These are phyloP conservation scores for Tinea semifulvella DNA, from an alignment of 2,888 invertebrate genomes.

Conservation along the genomic window DNA sequence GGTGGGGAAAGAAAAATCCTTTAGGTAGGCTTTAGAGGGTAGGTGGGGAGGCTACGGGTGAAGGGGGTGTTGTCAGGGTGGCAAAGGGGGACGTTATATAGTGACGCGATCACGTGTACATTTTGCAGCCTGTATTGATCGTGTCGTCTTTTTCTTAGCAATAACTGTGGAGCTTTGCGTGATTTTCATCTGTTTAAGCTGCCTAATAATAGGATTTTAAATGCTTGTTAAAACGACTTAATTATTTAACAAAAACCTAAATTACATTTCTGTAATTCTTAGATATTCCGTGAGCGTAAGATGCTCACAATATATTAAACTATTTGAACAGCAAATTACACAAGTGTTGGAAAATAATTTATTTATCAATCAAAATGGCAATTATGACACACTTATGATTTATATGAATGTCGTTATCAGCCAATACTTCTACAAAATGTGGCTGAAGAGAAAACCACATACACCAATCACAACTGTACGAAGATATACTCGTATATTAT, in stretches of 20 bases:
- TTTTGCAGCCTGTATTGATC: slow-evolving; percentile 65
- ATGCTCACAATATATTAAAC: too few relatives aligned
- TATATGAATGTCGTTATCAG: too few relatives aligned
- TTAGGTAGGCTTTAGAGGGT: slow-evolving; percentile 27
- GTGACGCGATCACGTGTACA: slow-evolving; percentile 65
- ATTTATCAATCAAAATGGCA: too few relatives aligned
- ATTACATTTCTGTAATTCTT: slow-evolving; percentile 7
- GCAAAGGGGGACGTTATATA: slow-evolving; percentile 56
- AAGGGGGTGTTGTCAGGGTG: slow-evolving; percentile 52
- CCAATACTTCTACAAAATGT: too few relatives aligned
- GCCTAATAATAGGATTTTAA: background rate
- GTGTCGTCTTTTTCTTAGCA: slow-evolving; percentile 49
- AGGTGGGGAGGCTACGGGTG: background rate
- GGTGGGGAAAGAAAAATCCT: slow-evolving; percentile 36
- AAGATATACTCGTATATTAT: too few relatives aligned
- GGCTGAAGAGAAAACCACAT: too few relatives aligned
- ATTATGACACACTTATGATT: too few relatives aligned
- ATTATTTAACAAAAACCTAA: slow-evolving; percentile 15
- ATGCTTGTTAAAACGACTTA: background rate
- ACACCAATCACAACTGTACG: too few relatives aligned
- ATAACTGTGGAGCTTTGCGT: slow-evolving; percentile 41
- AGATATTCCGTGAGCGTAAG: background rate
- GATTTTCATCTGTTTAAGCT: slow-evolving; percentile 23
- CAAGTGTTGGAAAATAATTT: too few relatives aligned
- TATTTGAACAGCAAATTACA: too few relatives aligned